These are phyloP conservation scores for Pseudococcus jackbeardsleyi DNA, from an alignment of 2,888 invertebrate species.

Conservation along the genomic window DNA sequence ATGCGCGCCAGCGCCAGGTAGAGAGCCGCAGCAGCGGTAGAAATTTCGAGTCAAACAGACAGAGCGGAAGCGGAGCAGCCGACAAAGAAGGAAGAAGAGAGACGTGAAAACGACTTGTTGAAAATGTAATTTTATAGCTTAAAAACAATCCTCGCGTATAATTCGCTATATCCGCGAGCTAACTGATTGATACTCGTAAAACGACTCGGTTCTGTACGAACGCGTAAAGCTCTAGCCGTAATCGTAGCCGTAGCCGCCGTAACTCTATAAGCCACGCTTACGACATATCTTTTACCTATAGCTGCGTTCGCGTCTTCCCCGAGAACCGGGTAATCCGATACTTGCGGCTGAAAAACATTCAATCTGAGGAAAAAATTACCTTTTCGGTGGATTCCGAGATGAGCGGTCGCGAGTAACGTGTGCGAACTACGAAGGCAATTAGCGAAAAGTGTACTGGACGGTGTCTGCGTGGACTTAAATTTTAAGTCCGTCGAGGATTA, in stretches of 20 bases:
- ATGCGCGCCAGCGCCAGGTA: neutral
- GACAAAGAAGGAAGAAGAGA: neutral
- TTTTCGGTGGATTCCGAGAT: neutral
- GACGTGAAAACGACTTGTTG: constrained; percentile 3
- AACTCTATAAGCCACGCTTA: no score
- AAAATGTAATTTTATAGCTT: constrained; percentile 48
- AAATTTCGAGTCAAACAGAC: neutral
- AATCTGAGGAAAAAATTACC: neutral
- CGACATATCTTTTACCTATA: no score
- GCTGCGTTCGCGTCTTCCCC: neutral
- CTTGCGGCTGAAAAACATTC: constrained; percentile 14
- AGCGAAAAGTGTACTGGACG: constrained; percentile 51
- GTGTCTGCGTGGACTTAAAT: constrained; percentile 58
- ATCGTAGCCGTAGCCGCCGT: no score
- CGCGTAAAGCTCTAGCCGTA: neutral
- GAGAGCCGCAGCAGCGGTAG: neutral
- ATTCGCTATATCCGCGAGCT: constrained; percentile 44
- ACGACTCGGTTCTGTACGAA: neutral
- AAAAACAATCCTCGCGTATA: constrained; percentile 38
- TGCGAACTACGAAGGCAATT: constrained; percentile 11
- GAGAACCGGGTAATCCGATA: constrained; percentile 21
- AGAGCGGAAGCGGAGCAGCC: neutral
- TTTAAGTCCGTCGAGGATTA: constrained; percentile 60
- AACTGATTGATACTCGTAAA: constrained; percentile 19
- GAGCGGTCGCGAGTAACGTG: constrained; percentile 6